Evolutionary conservation across 1,140 invertebrate species (phyloP), one percentile per base, ranked within the genome.

Genomic region (Phortica variegata): DNA sequence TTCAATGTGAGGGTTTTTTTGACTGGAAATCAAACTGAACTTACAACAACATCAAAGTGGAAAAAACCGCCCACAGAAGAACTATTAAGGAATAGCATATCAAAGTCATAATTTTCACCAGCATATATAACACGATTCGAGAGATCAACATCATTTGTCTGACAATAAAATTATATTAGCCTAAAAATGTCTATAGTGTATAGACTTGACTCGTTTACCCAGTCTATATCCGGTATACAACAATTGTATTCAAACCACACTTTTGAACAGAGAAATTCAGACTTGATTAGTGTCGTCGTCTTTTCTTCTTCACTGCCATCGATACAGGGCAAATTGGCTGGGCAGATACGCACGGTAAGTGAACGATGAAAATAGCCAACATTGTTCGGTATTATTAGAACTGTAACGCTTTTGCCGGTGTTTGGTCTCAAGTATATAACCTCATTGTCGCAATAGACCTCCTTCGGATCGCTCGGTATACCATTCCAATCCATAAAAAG

Each of bases 401-500:
- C 60, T 33, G 63, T 57, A 4, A 74, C 50, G 29, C 50, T 65
- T 31, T 68, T 61, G 1, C 66, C 63, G 0, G 61, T 61, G 39
- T 73, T 73, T 3, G 71, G 71, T 15, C 65, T 48, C 10, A 74
- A 41, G 26, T 60, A 62, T 3, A 74, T 69, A 10, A 69, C 59
- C 48, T 74, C 71, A 12, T 59, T 63, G 19, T 71, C 65, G 19
- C 58, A 65, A 23, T 65, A 69, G 0, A 74, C 31, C 21, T 74
- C 71, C 0, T 41, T 43, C 0, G 71, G 70, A 51, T 73, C 63
- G 16, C 57, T 65, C 1, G 71, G 59, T 33, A 74, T n/a, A 3
- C 47, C 37, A 32, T 73, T 71, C 71, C 71, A 74, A 52, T 74
- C 70, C 63, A 73, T 62, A 18, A 71, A 62, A 3, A 56, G 53